Evolutionary conservation across 2,113 vertebrate genomes (phyloP), one percentile per base, ranked within the genome.

Genomic region (Siniperca chuatsi): DNA sequence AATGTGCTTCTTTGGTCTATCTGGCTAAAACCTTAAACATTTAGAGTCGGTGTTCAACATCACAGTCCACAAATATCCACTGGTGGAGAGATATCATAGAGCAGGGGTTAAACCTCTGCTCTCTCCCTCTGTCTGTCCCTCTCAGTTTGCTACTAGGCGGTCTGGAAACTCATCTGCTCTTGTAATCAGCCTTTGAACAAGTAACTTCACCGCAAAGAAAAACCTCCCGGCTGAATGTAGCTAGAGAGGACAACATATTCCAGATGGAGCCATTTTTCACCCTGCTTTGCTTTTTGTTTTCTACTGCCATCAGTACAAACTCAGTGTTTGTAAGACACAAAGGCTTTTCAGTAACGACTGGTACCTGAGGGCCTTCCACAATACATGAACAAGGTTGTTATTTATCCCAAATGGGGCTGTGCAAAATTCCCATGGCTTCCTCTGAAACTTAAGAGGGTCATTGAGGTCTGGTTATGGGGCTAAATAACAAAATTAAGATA

Each of bases 181-280:
- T 68, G 82, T 70, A 91, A 90, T 93, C 87, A 90, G 86, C 68
- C 80, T 89, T 79, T 84, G 81, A 92, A 87, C 69, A 75, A 79
- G 79, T 67, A 84, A 72, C 62, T 55, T 78, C 82, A n/a, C 78
- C 65, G 48, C 83, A 88, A 75, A 78, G 67, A 71, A 60, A 88
- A 87, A 81, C 66, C 62, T 85, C 70, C 73, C 15, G 46, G 81
- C 70, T 76, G 55, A 83, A 82, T 61, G 81, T 35, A 69, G 84
- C 77, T 13, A 73, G 23, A 75, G 64, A 87, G 40, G 73, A 75
- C 61, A 92, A 91, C 76, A n/a, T 75, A 67, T 84, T 89, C 90
- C 81, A 92, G 87, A 90, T 83, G 90, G 80, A 86, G 69, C 50
- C 68, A 50, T 85, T 90, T 89, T 82, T 87, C 25, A 54, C n/a